A percentile compares a stretch with the other conserved stretches of the same genome.
phyloP scores from a whole-genome alignment of 2,113 vertebrate species.

The Felis chaus region DNA sequence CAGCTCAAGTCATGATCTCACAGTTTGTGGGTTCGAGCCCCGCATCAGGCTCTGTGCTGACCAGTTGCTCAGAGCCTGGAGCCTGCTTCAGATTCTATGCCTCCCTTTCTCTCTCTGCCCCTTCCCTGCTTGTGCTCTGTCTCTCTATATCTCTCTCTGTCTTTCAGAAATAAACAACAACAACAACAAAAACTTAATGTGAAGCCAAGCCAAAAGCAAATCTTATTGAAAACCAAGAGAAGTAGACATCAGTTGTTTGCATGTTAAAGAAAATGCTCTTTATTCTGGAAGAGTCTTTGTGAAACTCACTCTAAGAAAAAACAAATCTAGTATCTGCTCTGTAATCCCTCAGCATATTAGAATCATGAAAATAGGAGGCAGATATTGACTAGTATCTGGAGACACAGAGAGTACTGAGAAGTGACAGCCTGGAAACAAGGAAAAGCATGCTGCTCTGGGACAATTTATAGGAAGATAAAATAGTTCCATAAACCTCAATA shows the following conservation, averaged over 20 bases:
- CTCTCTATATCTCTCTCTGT: too few species aligned
- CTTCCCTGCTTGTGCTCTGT: too few species aligned
- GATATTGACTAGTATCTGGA: constrained; percentile 3
- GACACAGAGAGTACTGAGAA: not conserved
- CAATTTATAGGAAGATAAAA: constrained; percentile 64
- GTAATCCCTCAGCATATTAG: not conserved
- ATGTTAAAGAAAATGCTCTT: not conserved
- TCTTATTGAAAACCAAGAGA: not conserved
- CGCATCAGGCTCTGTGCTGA: too few species aligned
- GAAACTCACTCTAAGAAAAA: not conserved
- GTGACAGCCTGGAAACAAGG: not conserved
- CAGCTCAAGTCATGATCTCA: too few species aligned
- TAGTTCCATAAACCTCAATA: constrained; percentile 23
- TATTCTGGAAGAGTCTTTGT: not conserved
- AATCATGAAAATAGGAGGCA: not conserved
- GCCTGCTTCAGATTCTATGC: too few species aligned
- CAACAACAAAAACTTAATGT: not conserved
- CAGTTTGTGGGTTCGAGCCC: too few species aligned
- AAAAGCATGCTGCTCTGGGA: not conserved
- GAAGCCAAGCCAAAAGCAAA: not conserved
- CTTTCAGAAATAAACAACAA: not conserved
- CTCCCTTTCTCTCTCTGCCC: too few species aligned
- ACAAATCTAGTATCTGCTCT: not conserved
- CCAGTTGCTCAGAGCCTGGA: too few species aligned
- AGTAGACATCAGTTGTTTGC: not conserved